Evolutionary conservation across 1,140 invertebrate species (phyloP).

Genomic region (Coelopa frigida): DNA sequence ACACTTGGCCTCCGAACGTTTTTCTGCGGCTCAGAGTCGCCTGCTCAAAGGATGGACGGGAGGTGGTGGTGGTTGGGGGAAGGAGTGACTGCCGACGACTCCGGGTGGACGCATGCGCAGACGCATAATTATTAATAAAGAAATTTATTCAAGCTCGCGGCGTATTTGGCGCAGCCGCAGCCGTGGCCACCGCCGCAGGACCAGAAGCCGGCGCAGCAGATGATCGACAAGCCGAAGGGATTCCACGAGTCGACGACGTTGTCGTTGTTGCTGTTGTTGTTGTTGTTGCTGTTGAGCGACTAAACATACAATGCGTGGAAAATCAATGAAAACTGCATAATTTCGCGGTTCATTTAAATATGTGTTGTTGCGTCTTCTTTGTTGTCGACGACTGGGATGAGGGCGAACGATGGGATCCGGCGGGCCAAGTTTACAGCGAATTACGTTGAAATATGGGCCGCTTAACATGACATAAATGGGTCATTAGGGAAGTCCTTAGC

Average conservation of each 20-base stretch:
- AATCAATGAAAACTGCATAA: constrained; percentile 12
- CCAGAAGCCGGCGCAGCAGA: not conserved
- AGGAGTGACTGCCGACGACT: not conserved
- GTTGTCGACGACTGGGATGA: constrained; percentile 6
- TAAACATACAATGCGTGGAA: constrained; percentile 9
- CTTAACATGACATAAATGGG: too few species aligned
- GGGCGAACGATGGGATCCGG: not conserved
- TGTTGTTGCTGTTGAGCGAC: too few species aligned
- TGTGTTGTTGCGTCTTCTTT: constrained; percentile 1
- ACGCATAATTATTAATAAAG: constrained; percentile 12
- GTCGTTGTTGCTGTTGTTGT: too few species aligned
- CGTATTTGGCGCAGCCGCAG: constrained; percentile 3
- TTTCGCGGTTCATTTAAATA: constrained; percentile 1
- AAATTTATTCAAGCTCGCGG: constrained; percentile 12
- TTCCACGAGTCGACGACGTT: too few species aligned
- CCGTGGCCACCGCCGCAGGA: not conserved
- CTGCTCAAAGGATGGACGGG: not conserved
- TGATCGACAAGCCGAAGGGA: not conserved
- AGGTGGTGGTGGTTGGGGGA: constrained; percentile 6
- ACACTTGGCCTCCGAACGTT: too few species aligned
- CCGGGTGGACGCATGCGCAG: too few species aligned
- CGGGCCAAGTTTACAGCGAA: not conserved
- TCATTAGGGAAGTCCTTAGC: too few species aligned
- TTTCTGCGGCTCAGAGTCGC: not conserved
- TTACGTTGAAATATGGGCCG: too few species aligned